A percentile compares a stretch with the other conserved stretches of the same genome.
These are phyloP conservation scores for Hyperoplus immaculatus DNA, from an alignment of 2,797 vertebrate genomes.

Conservation along the genomic window DNA sequence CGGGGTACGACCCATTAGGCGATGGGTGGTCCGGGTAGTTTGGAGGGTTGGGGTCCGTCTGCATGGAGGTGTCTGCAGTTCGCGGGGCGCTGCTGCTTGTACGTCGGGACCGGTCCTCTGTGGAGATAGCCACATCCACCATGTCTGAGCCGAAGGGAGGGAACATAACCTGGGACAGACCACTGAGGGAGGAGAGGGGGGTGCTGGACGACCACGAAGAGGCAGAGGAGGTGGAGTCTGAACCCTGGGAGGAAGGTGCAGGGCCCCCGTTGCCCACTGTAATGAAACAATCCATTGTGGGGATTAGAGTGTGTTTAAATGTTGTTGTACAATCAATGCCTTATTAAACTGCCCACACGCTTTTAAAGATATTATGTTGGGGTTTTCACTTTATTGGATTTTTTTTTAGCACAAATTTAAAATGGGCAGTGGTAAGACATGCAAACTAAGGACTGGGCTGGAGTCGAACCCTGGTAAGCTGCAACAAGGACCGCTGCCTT, in stretches of 20 bases:
- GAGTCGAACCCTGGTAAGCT: too few species aligned
- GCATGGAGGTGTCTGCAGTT: constrained; percentile 89
- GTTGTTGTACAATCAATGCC: not conserved
- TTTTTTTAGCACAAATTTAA: too few species aligned
- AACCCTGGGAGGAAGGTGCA: constrained; percentile 88
- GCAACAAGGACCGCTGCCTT: too few species aligned
- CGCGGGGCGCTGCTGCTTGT: constrained; percentile 70
- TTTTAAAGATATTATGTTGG: too few species aligned
- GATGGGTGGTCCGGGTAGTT: constrained; percentile 67
- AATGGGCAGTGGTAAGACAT: too few species aligned
- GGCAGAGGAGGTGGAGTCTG: constrained; percentile 93
- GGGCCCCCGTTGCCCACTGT: constrained; percentile 90
- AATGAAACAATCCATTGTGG: constrained; percentile 30
- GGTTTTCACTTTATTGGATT: too few species aligned
- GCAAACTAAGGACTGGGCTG: too few species aligned
- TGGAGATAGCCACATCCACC: constrained; percentile 91
- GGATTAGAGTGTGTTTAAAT: constrained; percentile 16
- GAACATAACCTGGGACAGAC: constrained; percentile 84
- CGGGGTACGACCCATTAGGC: constrained; percentile 44
- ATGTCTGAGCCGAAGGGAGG: constrained; percentile 84
- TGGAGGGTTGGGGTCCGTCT: constrained; percentile 85
- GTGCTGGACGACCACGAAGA: constrained; percentile 94
- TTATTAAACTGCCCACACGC: not conserved
- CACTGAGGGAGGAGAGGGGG: constrained; percentile 88
- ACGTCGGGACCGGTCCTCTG: constrained; percentile 78